Base-by-base conservation (phyloP, 35 echinoderm and acorn worm species). In the Amphiura filiformis region DNA sequence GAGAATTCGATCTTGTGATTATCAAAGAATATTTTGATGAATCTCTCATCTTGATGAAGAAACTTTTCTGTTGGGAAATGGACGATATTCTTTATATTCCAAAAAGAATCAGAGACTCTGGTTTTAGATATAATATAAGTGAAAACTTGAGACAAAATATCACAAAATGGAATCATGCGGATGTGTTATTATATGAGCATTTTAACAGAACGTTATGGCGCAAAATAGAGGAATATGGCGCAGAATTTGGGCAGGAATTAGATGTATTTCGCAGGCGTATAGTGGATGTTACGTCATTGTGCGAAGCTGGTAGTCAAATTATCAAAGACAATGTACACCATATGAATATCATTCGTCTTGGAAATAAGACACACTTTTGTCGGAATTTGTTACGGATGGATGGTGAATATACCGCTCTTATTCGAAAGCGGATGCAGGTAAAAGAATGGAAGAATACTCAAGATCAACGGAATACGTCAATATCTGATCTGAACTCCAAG, bases 21-120 rank as follows among this genome's bases (percentile, higher is more conserved):
- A 81, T 81, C 31, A 40, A 40, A 38, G 80, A 81, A 40, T 81
- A 81, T 81, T 81, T 40, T 41, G 80, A 81, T 40, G 80, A 81
- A 81, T 81, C 80, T 81, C 42, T 81, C 31, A 81, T 81, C 7
- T 23, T 81, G 31, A 37, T 81, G 38, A 81, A 81, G 39, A 37
- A 40, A 40, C 13, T 34, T 15, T 81, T 81, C 22, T 81, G 80
- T n/a, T 40, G 38, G 42, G 37, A 81, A 2, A 38, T 40, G 20
- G 80, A 81, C 13, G 80, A 81, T 40, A 81, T 81, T 26, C 9
- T 81, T 38, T 81, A 81, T 40, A 9, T 81, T 26, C 38, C 38
- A 37, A 40, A 40, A 81, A 41, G 36, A 31, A n/a, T 0, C 31
- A 39, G 80, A 81, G n/a, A n/a, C n/a, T n/a, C n/a, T n/a, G 1